Evolutionary conservation across 2,113 vertebrate species (phyloP), one percentile per base, ranked within the genome.

Genomic region (Addax nasomaculatus): DNA sequence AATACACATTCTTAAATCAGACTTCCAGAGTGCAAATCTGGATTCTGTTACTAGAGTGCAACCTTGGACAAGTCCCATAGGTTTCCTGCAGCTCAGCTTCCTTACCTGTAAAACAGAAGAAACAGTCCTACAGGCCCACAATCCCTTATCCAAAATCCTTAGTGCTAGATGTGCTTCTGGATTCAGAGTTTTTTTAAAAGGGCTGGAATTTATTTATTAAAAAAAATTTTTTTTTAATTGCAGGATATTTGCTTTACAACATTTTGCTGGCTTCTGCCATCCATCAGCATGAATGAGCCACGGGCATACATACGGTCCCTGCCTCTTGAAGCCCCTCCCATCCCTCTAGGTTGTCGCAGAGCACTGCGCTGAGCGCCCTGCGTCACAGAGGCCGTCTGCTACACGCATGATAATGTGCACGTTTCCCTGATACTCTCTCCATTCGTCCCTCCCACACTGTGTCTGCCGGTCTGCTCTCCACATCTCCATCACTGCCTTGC

Each of bases 291-390:
- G 70, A 25, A 25, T 76, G 0, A 27, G 70, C 36, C 70, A 15
- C 0, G 2, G 39, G 70, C 39, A 15, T 76, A 25, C 23, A 4
- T 2, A 1, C 3, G 23, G 3, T 43, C 39, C 39, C 39, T 15
- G 23, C 70, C 36, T 76, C 39, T 1, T 27, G 23, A 15, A 27
- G 23, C 70, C 39, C 39, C 39, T 43, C 36, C 36, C 36, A 0
- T 21, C 21, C 70, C 39, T 25, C 67, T 7, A 4, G 36, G 39
- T 3, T 76, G 70, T 14, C 36, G 2, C 10, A 0, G 70, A 43
- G 36, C 21, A 0, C 36, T 13, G 70, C 3, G 12, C 5, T 43
- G 36, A 43, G 39, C 36, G 27, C 70, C 36, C 70, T 73, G 36
- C 0, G 3, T 4, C 70, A 76, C 21, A 14, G 11, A 27, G 67